A percentile compares a stretch with the other conserved stretches of the same genome.
Conservation (phyloP, 2,797 vertebrate species). For the Etheostoma perlongum region DNA sequence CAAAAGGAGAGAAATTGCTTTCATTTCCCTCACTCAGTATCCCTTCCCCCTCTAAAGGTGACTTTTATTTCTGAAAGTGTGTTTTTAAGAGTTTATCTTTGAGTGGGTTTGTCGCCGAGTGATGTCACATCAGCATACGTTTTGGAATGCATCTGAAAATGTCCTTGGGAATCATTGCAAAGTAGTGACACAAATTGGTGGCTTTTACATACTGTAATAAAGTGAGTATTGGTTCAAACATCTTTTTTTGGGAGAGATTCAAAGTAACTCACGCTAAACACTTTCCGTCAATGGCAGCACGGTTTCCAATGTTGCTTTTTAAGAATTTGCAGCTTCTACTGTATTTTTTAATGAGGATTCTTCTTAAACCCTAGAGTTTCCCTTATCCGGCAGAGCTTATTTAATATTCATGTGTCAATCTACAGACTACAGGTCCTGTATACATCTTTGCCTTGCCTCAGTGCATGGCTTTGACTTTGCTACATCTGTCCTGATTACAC, state of each 20-base stretch:
- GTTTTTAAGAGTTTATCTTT: slow-evolving; percentile 80
- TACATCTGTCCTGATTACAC: slow-evolving; percentile 47
- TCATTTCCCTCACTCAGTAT: slow-evolving; percentile 84
- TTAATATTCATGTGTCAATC: slow-evolving; percentile 21
- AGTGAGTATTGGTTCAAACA: slow-evolving; percentile 44
- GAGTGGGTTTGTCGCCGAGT: slow-evolving; percentile 73
- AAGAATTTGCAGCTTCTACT: slow-evolving; percentile 10
- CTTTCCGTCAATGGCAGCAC: slow-evolving; percentile 12
- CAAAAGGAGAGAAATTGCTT: slow-evolving; percentile 92
- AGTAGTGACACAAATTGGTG: slow-evolving; percentile 60
- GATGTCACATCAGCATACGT: slow-evolving; percentile 75
- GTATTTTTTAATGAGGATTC: slow-evolving; percentile 21
- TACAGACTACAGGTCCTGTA: neutral
- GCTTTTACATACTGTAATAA: slow-evolving; percentile 42
- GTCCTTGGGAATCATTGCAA: slow-evolving; percentile 68
- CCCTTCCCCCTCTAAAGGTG: slow-evolving; percentile 69
- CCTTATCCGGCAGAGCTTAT: slow-evolving; percentile 29
- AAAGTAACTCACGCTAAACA: slow-evolving; percentile 26
- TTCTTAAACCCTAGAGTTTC: slow-evolving; percentile 15
- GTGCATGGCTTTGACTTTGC: slow-evolving; percentile 15
- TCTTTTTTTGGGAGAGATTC: slow-evolving; percentile 27
- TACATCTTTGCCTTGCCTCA: slow-evolving; percentile 3
- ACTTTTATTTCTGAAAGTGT: slow-evolving; percentile 80
- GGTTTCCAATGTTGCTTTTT: slow-evolving; percentile 16
- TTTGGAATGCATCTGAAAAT: slow-evolving; percentile 61